Base-by-base conservation (phyloP, 1,140 invertebrate species). In the Solen grandis region DNA sequence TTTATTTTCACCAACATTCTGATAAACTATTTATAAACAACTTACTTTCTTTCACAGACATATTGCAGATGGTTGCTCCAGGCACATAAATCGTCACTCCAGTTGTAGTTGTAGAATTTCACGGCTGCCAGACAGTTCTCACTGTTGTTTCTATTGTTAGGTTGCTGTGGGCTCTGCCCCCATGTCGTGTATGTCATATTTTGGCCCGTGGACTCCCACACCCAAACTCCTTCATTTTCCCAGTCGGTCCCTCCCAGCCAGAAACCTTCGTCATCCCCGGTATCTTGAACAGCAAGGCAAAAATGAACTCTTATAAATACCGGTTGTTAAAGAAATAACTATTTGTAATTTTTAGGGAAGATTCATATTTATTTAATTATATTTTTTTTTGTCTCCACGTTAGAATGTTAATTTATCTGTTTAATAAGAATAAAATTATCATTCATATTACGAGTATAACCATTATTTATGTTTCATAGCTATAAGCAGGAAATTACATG, bases 21-120 rank as follows among this genome's bases (percentile, higher is more conserved):
- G n/a, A n/a, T n/a, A n/a, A n/a, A n/a, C n/a, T n/a, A n/a, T n/a
- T n/a, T n/a, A n/a, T n/a, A n/a, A n/a, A 46, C 19, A 46, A 70
- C 66, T 70, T 38, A 73, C 70, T n/a, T 1, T 38, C 22, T 73
- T 38, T 73, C 70, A 73, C 70, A 73, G 2, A 73, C 55, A 33
- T 59, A 59, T 0, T 59, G 14, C 0, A 73, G 29, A 36, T 73
- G 14, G 57, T 60, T 29, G n/a, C n/a, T n/a, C 70, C 70, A 73
- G 55, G 57, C 33, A 41, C 70, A 73, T 10, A 36, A 36, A 14
- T 73, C 70, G 46, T 73, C 70, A n/a, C 70, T 60, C 70, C 70
- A 73, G 5, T 36, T 31, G n/a, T 73, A 73, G 41, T 73, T 33
- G 35, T 59, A 73, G 36, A 27, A 59, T 41, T 59, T 59, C n/a